A percentile compares a stretch with the other conserved stretches of the same genome.
Evolutionary conservation across 2,888 invertebrate species (phyloP).

Genomic region (Eustalomyia histrio): DNA sequence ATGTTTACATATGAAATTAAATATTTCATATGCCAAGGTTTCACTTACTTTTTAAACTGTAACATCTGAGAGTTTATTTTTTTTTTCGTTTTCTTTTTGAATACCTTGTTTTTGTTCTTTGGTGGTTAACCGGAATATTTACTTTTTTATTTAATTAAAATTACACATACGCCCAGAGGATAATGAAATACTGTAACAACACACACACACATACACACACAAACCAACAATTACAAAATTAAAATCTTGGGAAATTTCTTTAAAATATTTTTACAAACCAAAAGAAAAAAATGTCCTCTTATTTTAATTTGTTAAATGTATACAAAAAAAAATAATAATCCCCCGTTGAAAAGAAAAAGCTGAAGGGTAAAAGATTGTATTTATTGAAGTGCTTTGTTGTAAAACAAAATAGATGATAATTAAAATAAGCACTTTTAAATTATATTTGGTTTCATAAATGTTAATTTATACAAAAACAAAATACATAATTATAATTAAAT

Average conservation of each 20-base stretch:
- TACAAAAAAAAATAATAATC: no score
- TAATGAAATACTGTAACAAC: background rate
- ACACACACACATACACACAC: no score
- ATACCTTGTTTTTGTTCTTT: background rate
- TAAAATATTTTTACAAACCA: background rate
- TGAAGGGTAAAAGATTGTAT: no score
- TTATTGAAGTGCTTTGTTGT: background rate
- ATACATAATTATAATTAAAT: no score
- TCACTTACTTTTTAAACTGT: background rate
- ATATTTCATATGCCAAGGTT: conserved; percentile 18
- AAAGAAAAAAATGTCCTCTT: no score
- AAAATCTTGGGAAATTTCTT: conserved; percentile 1
- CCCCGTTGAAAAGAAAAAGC: no score
- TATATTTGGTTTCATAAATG: background rate
- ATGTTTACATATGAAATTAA: conserved; percentile 39
- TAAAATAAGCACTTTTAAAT: background rate
- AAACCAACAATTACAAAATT: background rate
- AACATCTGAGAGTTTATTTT: background rate
- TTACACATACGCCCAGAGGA: conserved; percentile 39
- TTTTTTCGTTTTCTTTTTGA: background rate
- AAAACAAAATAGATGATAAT: background rate
- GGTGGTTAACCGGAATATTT: conserved; percentile 43
- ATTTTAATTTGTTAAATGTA: no score
- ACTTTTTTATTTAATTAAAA: conserved; percentile 55
- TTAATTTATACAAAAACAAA: background rate